phyloP scores from a whole-genome alignment of 2,888 invertebrate genomes.

The Chalcis sispes region DNA sequence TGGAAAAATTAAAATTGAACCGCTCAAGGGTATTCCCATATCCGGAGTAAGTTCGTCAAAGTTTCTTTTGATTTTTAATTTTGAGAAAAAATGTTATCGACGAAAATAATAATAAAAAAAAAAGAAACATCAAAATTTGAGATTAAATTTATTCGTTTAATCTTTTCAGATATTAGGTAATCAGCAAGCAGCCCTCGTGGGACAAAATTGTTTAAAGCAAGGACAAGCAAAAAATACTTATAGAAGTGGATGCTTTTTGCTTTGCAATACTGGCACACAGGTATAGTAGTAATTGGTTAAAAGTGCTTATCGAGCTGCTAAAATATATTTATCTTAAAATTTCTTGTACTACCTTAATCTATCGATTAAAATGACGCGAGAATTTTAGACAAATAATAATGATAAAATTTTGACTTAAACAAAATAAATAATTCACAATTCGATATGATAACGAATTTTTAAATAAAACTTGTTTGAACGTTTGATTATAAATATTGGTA shows the following conservation, averaged over 20 bases:
- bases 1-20: slow-evolving; percentile 84
- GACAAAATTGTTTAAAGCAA: slow-evolving; percentile 90
- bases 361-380: no score
- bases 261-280: slow-evolving; percentile 93
- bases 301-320: no score
- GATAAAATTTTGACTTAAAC: neutral
- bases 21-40: slow-evolving; percentile 83
- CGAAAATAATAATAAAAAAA: neutral
- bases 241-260: slow-evolving; percentile 94
- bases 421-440: neutral
- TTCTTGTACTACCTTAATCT: no score
- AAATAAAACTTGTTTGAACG: no score
- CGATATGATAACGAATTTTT: neutral
- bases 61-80: slow-evolving; percentile 7
- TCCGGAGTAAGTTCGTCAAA: slow-evolving; percentile 78
- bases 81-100: neutral
- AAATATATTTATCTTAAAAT: no score
- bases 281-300: no score
- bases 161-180: slow-evolving; percentile 89
- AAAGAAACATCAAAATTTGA: neutral
- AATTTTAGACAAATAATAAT: no score
- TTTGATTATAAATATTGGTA: neutral
- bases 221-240: slow-evolving; percentile 97
- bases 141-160: slow-evolving; percentile 30
- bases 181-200: slow-evolving; percentile 95